Conservation (phyloP, 2,888 invertebrate species). For the Nephrotoma appendiculata region DNA sequence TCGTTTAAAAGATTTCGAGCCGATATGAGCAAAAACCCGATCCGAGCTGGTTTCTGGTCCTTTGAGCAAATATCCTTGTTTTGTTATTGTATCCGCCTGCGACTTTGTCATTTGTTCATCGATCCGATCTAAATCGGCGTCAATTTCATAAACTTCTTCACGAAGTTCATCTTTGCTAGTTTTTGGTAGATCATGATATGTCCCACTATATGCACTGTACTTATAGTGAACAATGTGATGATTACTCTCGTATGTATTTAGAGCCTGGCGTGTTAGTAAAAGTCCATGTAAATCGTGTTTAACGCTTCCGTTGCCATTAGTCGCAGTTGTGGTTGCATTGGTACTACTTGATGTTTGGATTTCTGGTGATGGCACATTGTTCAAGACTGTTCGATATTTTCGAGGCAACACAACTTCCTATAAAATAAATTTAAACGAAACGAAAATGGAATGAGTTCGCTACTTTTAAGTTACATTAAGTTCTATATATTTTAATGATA, state of each 20-base stretch:
- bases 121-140: conserved; percentile 68
- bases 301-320: not conserved
- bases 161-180: conserved; percentile 42
- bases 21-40: conserved; percentile 80
- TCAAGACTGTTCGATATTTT: conserved; percentile 62
- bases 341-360: not conserved
- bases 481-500: not conserved
- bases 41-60: conserved; percentile 85
- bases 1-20: conserved; percentile 84
- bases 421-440: conserved; percentile 16
- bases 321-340: conserved; percentile 18
- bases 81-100: conserved; percentile 64
- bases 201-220: conserved; percentile 76
- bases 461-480: not conserved
- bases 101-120: conserved; percentile 49
- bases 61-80: conserved; percentile 81
- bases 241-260: conserved; percentile 66
- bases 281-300: conserved; percentile 29
- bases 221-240: conserved; percentile 88
- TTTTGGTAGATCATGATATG: conserved; percentile 68
- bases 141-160: conserved; percentile 81
- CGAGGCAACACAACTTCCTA: conserved; percentile 69
- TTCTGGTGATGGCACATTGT: conserved; percentile 24
- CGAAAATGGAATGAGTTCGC: not conserved
- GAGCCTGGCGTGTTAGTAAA: conserved; percentile 42